Evolutionary conservation across 2,888 invertebrate species (phyloP), one percentile per base, ranked within the genome.

Genomic region (Melinopterus prodromus): DNA sequence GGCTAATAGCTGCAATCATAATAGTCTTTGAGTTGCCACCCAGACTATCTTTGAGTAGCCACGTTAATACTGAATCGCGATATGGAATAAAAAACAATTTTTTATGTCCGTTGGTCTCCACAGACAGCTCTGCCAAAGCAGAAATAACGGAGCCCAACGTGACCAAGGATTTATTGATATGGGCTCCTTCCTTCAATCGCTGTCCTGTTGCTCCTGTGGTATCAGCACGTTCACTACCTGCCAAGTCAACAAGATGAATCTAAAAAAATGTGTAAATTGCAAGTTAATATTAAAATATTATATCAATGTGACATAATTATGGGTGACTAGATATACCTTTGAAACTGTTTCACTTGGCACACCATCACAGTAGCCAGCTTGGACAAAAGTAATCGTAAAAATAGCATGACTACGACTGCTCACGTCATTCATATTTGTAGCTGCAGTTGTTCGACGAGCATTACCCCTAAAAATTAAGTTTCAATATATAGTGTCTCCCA

Each of bases 1-100:
- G 88, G 88, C 92, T 92, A 81, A 94, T 93, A 16, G 95, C 95
- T 36, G 97, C 97, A 82, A 97, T 96, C 97, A 97, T 97, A 82
- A 97, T 96, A 0, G 97, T 97, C 89, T 97, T 97, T 12, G 96
- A 96, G 90, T 97, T 97, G 0, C 97, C 97, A 0, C 97, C 97
- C 77, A 97, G 90, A 82, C 96, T 96, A 86, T 97, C 97, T 88
- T 96, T 97, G 6, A 97, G 91, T 79, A 97, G 90, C 96, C 97
- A 97, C 3, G 97, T 97, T 14, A 97, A 92, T 77, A 96, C 96
- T 0, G 97, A 97, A 90, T 97, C 96, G 6, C 97, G 91, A 89
- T 97, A 97, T 3, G 97, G 97, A 84, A 97, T 96, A 90, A 96
- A 96, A 83, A 93, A 92, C 75, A 87, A 83, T 81, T 86, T 87